Conservation (phyloP, 2,888 invertebrate species). For the Geotrupes spiniger region DNA sequence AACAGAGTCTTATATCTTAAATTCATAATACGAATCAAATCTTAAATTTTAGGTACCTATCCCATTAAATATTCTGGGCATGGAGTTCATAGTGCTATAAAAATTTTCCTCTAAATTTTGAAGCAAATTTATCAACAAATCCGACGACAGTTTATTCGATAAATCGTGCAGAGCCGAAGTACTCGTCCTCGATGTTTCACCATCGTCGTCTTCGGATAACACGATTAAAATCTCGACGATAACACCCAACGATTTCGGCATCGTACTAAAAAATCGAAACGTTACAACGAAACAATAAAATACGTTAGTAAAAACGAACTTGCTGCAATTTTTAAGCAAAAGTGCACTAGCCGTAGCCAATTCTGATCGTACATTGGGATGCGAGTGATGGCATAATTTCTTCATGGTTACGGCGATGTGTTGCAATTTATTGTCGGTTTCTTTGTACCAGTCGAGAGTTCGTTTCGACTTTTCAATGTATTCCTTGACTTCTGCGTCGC, state of each 20-base stretch:
- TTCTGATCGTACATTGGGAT: slow-evolving; percentile 61
- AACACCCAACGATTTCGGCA: slow-evolving; percentile 59
- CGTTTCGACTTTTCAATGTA: slow-evolving; percentile 47
- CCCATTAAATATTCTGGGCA: slow-evolving; percentile 67
- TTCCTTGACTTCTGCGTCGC: slow-evolving; percentile 42
- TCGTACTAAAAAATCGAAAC: slow-evolving; percentile 52
- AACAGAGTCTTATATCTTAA: too few species aligned
- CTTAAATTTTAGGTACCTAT: slow-evolving; percentile 55
- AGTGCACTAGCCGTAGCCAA: slow-evolving; percentile 59
- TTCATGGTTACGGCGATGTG: slow-evolving; percentile 54
- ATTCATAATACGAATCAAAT: too few species aligned
- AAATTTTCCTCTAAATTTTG: slow-evolving; percentile 62
- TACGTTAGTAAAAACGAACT: slow-evolving; percentile 49
- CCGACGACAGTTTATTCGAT: slow-evolving; percentile 46
- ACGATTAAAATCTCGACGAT: slow-evolving; percentile 67
- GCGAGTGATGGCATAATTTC: slow-evolving; percentile 58
- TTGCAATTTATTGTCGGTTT: slow-evolving; percentile 58
- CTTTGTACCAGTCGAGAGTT: slow-evolving; percentile 57
- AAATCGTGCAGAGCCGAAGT: slow-evolving; percentile 45
- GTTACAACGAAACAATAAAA: slow-evolving; percentile 16
- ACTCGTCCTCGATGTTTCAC: slow-evolving; percentile 53
- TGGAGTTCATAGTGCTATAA: slow-evolving; percentile 55
- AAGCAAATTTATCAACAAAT: slow-evolving; percentile 48
- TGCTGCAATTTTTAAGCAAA: slow-evolving; percentile 59
- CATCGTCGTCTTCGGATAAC: slow-evolving; percentile 64